Conservation (phyloP, 1,140 invertebrate genomes). For the Drosophila rhopaloa region DNA sequence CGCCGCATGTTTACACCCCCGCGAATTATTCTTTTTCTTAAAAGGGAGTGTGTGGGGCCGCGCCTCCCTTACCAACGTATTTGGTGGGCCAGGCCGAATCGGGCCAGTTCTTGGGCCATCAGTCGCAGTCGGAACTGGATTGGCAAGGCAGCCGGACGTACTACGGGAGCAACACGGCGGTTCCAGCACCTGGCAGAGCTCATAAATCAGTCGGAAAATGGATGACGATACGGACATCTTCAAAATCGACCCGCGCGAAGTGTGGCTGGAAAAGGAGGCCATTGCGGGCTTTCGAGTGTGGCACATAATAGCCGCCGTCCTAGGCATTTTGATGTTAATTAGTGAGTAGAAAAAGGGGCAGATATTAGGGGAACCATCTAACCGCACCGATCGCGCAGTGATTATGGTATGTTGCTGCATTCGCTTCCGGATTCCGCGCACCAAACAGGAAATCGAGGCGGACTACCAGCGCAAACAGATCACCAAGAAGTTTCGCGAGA, state of each 20-base stretch:
- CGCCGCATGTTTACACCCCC: conserved; percentile 36
- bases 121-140: conserved; percentile 53
- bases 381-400: conserved; percentile 84
- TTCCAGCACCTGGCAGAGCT: conserved; percentile 7
- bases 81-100: conserved; percentile 27
- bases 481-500: conserved; percentile 91
- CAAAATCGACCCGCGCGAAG: conserved; percentile 79
- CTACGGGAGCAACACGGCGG: conserved; percentile 27
- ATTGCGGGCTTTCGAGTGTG: conserved; percentile 87
- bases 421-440: conserved; percentile 93
- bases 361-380: neutral
- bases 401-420: conserved; percentile 94
- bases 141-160: conserved; percentile 56
- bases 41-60: conserved; percentile 32
- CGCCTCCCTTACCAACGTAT: conserved; percentile 33
- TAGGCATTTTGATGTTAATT: conserved; percentile 85
- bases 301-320: conserved; percentile 88
- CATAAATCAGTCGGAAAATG: conserved; percentile 46
- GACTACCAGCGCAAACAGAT: conserved; percentile 94
- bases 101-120: conserved; percentile 5
- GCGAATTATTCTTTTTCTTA: conserved; percentile 11
- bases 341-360: conserved; percentile 31
- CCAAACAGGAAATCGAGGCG: conserved; percentile 96
- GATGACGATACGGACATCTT: conserved; percentile 67
- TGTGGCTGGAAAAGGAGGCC: conserved; percentile 87